Evolutionary conservation across 2,888 invertebrate genomes (phyloP), one percentile per base, ranked within the genome.

Genomic region (Napeogenes sylphis): DNA sequence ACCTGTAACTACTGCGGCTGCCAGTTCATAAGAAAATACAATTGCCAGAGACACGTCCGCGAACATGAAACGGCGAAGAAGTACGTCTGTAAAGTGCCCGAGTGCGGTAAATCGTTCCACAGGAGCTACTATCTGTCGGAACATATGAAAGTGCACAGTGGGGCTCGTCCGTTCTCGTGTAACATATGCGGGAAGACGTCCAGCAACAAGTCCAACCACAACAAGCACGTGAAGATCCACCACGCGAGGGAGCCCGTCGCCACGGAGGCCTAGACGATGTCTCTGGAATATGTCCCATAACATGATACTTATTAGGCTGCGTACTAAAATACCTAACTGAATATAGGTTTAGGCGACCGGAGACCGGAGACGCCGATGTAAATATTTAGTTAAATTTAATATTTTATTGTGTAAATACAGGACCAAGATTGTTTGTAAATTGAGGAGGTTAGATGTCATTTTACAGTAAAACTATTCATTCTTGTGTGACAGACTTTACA

Each of bases 1-100:
- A 96, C 96, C 0, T 97, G 97, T 83, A 97, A 97, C 83, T 94
- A 95, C 81, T 97, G 97, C 85, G 97, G 97, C 53, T 95, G 96
- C 66, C 95, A 96, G 84, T 97, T 97, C 84, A 96, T 96, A 66
- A 91, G 96, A 65, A 97, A 97, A 81, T 96, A 95, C 83, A 97
- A 97, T 84, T 96, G 97, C 80, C 93, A 95, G 78, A 91, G 97
- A 53, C 97, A 97, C 82, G 94, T 96, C 5, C 68, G 85, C 55
- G 97, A 97, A 75, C 97, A 97, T 84, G 95, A 95, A 75, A 94
- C 93, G 75, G 94, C 93, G 59, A 96, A 96, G 82, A 93, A 93
- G 74, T 95, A 94, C 78, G 93, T 93, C 64, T 97, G 96, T 81
- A 92, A 92, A 68, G 92, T 93, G 35, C 91, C 92, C 30, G 93